Conservation (phyloP, 1,140 invertebrate species). For the Cotesia chilonis region DNA sequence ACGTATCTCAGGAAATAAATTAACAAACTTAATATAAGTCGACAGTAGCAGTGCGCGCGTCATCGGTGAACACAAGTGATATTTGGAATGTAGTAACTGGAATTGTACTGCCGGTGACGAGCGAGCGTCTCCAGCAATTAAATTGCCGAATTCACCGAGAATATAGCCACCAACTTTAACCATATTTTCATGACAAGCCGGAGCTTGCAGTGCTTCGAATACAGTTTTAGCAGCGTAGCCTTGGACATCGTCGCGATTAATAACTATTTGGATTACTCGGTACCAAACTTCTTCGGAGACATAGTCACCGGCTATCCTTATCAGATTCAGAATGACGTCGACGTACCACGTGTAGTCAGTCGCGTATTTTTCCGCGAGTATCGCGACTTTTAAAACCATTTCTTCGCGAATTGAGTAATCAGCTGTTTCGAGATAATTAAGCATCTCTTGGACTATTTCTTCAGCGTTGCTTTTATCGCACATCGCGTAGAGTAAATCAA, state of each 20-base stretch:
- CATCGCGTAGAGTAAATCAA: constrained; percentile 99
- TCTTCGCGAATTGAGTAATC: constrained; percentile 99
- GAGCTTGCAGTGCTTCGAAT: constrained; percentile 97
- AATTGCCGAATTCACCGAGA: constrained; percentile 98
- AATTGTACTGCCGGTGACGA: constrained; percentile 97
- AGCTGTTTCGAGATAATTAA: constrained; percentile 98
- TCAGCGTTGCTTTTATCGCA: constrained; percentile 99
- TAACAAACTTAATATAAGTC: constrained; percentile 99
- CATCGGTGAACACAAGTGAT: constrained; percentile 96
- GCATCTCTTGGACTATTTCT: constrained; percentile 99
- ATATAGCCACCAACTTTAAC: constrained; percentile 99
- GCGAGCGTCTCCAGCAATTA: constrained; percentile 97
- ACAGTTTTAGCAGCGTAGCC: constrained; percentile 99
- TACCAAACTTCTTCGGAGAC: constrained; percentile 99
- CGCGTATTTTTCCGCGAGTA: constrained; percentile 99
- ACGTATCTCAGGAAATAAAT: constrained; percentile 99
- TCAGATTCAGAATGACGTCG: constrained; percentile 98
- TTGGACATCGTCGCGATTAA: constrained; percentile 98
- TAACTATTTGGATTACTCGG: constrained; percentile 99
- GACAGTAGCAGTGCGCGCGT: constrained; percentile 95
- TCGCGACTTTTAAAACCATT: constrained; percentile 99
- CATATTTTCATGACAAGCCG: constrained; percentile 99
- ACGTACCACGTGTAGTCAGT: constrained; percentile 99
- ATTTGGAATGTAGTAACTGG: constrained; percentile 96
- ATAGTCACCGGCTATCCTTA: constrained; percentile 99